These are phyloP conservation scores for Chiropotes sagulatus DNA, from an alignment of 2,797 vertebrate genomes.

Conservation along the genomic window DNA sequence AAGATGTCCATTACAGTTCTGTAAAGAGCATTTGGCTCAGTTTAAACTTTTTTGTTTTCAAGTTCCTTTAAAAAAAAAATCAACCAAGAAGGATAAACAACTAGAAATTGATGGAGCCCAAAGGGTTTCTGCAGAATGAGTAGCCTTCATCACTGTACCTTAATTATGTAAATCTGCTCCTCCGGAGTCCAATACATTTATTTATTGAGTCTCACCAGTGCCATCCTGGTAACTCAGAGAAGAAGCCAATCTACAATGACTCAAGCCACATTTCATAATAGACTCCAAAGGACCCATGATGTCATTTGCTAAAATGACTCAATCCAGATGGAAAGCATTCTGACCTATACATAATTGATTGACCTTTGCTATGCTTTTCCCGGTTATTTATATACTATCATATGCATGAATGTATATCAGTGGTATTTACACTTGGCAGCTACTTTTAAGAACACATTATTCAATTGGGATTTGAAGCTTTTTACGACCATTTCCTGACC, in stretches of 20 bases:
- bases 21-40: constrained; percentile 24
- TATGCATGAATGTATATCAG: constrained; percentile 66
- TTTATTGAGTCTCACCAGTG: constrained; percentile 46
- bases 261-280: constrained; percentile 65
- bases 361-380: constrained; percentile 54
- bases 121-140: constrained; percentile 7
- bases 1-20: constrained; percentile 21
- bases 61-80: background rate
- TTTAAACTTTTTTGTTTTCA: constrained; percentile 58
- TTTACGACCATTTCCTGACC: constrained; percentile 71
- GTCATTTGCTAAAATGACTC: constrained; percentile 71
- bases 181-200: constrained; percentile 39
- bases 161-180: constrained; percentile 62
- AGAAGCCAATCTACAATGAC: constrained; percentile 52
- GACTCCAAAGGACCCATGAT: constrained; percentile 73
- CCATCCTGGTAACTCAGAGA: constrained; percentile 4
- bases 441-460: constrained; percentile 63
- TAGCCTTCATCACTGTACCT: constrained; percentile 9
- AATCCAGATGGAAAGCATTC: constrained; percentile 71
- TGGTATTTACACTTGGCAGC: constrained; percentile 67
- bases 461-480: constrained; percentile 63
- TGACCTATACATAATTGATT: constrained; percentile 72
- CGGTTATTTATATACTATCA: constrained; percentile 74
- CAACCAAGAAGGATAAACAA: constrained; percentile 4
- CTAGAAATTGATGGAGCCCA: constrained; percentile 43